phyloP scores from a whole-genome alignment of 2,888 invertebrate genomes.

The Eretmocerus hayati region DNA sequence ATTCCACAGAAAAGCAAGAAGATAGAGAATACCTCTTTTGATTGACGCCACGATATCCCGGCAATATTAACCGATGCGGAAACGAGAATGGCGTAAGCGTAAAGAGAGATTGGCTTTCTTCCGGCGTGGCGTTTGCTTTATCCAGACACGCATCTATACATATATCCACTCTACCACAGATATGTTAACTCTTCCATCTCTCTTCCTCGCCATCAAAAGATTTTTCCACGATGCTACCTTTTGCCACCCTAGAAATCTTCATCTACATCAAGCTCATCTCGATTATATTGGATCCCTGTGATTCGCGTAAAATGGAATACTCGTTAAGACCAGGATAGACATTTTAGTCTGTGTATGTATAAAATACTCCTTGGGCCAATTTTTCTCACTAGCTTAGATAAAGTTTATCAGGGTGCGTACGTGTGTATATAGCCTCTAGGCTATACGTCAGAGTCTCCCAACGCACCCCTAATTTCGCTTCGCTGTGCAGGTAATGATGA shows the following conservation, averaged over 20 bases:
- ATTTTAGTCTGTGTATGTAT: too few relatives aligned
- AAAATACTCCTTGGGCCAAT: too few relatives aligned
- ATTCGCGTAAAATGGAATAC: constrained; percentile 9
- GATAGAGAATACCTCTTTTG: constrained; percentile 12
- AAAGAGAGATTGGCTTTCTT: constrained; percentile 22
- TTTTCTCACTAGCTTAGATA: too few relatives aligned
- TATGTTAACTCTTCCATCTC: too few relatives aligned
- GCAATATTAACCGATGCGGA: constrained; percentile 24
- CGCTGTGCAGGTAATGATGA: too few relatives aligned
- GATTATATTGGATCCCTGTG: constrained; percentile 16
- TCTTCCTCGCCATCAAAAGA: not conserved
- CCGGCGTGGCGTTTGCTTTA: constrained; percentile 19
- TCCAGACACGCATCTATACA: constrained; percentile 6
- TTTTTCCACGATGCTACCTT: not conserved
- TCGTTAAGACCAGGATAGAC: too few relatives aligned
- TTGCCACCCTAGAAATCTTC: constrained; percentile 3
- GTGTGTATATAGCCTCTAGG: too few relatives aligned
- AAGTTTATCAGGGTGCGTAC: too few relatives aligned
- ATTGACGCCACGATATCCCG: constrained; percentile 22
- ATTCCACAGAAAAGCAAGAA: not conserved
- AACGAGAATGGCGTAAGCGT: constrained; percentile 22
- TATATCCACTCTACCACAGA: too few relatives aligned
- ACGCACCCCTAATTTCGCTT: too few relatives aligned
- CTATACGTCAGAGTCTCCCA: too few relatives aligned
- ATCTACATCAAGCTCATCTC: too few relatives aligned